Base-by-base conservation (phyloP, 1,140 invertebrate species). In the Drosophila auraria region DNA sequence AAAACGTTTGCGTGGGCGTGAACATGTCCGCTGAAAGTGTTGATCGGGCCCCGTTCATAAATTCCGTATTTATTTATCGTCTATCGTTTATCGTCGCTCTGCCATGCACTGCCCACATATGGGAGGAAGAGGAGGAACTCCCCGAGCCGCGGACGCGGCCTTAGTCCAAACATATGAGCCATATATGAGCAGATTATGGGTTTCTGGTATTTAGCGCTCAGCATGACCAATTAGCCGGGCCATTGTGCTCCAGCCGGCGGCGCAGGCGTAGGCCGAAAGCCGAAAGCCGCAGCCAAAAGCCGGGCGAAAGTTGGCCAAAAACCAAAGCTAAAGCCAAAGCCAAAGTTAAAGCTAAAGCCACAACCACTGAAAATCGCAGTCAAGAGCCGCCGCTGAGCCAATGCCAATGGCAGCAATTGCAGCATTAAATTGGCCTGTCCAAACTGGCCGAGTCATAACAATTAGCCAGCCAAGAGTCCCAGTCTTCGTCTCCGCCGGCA, bases 111-210 rank as follows among this genome's bases (percentile, higher is more conserved):
- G 76, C 77, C 71, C 76, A 73, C 77, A 83, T 77, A 83, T 51
- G 62, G 51, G 23, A 14, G 14, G 47, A 25, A 14, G 17, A 7
- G 11, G 30, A 17, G n/a, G 15, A 30, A 47, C 17, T 7, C 50
- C 25, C 66, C 53, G 12, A 2, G 9, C 17, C 36, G 11, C 15
- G 3, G 49, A 45, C 36, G 11, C 15, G 49, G 61, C 33, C 25
- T 25, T 62, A 36, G 36, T 33, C 27, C 25, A 30, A 63, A 25
- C 71, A 59, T 53, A 77, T 68, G 63, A 56, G 45, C 83, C 66
- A 83, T 89, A 89, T 89, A 81, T 87, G 80, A 77, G 40, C 69
- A 83, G 83, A 87, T 87, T 87, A 87, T 83, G 80, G 64, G 40
- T 70, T 58, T 53, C 77, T 66, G 66, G 71, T 77, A 87, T 87